A percentile compares a stretch with the other conserved stretches of the same genome.
Conservation (phyloP, 1,140 invertebrate species). For the Drosophila guanche region DNA sequence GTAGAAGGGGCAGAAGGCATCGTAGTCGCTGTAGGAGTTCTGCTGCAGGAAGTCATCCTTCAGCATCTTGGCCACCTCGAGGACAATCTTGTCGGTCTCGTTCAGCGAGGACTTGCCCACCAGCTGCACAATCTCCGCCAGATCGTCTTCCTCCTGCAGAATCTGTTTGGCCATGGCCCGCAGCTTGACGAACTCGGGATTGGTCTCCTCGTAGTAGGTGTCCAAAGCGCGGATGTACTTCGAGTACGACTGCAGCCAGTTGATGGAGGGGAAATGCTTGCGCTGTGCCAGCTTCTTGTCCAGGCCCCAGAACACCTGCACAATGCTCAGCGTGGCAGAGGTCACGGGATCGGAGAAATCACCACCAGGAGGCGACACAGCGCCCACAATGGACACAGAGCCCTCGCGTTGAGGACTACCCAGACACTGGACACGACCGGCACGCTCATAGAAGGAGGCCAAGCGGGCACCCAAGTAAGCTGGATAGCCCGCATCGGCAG, state of each 20-base stretch:
- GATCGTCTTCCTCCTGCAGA: slow-evolving; percentile 93
- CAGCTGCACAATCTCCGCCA: slow-evolving; percentile 94
- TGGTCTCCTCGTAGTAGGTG: slow-evolving; percentile 91
- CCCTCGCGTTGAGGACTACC: slow-evolving; percentile 99
- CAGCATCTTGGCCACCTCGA: slow-evolving; percentile 73
- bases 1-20: slow-evolving; percentile 74
- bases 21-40: slow-evolving; percentile 73
- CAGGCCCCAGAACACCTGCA: slow-evolving; percentile 99
- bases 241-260: slow-evolving; percentile 95
- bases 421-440: slow-evolving; percentile 98
- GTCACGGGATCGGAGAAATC: slow-evolving; percentile 99
- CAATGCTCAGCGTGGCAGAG: slow-evolving; percentile 99
- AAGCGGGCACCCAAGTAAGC: slow-evolving; percentile 98
- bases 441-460: slow-evolving; percentile 99
- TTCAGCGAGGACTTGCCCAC: slow-evolving; percentile 91
- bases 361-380: slow-evolving; percentile 99
- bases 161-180: slow-evolving; percentile 88
- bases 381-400: slow-evolving; percentile 99
- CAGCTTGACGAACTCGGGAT: slow-evolving; percentile 87
- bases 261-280: slow-evolving; percentile 99
- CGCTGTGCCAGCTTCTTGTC: slow-evolving; percentile 99
- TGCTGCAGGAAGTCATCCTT: slow-evolving; percentile 80
- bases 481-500: slow-evolving; percentile 99
- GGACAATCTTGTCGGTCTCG: slow-evolving; percentile 70
- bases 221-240: slow-evolving; percentile 92